Base-by-base conservation (phyloP, 2,797 vertebrate species). In the Mareca strepera region DNA sequence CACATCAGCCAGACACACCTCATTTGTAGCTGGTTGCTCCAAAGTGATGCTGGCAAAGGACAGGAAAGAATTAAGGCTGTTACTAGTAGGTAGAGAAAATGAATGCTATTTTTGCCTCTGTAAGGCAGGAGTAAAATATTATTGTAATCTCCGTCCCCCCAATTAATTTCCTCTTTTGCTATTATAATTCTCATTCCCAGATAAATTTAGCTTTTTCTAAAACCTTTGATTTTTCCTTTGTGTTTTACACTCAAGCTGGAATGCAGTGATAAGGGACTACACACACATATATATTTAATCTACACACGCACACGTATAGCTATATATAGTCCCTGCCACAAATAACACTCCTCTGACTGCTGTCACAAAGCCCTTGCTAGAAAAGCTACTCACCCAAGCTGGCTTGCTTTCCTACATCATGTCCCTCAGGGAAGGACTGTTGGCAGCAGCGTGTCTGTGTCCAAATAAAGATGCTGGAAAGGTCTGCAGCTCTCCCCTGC, bases 181-280 rank as follows among this genome's bases (percentile, higher is more conserved):
- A 85, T 85, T 86, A 52, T 77, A 89, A 94, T 94, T 97, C 81
- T 50, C 64, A 74, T 88, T 90, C 58, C 53, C 58, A 43, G 90
- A 93, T 87, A 94, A 92, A 94, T 92, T 78, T 90, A 90, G 91
- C 90, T 94, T 92, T 94, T 90, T 92, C 68, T 94, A 85, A 96
- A 94, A 58, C 50, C 78, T 94, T 93, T 97, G 90, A 95, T 96
- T 94, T 94, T 93, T 80, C 69, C 62, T 92, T 90, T 88, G 81
- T 92, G 83, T 89, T 94, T 93, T 89, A 78, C 53, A 63, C 66
- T 90, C 96, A 93, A 96, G 96, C 96, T 97, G 96, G 92, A 93
- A 93, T 53, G 92, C 78, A 91, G 86, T 6, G 96, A 97, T 97
- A 97, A 97, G 93, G 46, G 83, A 46, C 83, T 94, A 52, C 53